Percentiles rank a stretch among this genome's conserved stretches.
Conservation (phyloP, 2,888 invertebrate species). For the Hydraecia micacea region DNA sequence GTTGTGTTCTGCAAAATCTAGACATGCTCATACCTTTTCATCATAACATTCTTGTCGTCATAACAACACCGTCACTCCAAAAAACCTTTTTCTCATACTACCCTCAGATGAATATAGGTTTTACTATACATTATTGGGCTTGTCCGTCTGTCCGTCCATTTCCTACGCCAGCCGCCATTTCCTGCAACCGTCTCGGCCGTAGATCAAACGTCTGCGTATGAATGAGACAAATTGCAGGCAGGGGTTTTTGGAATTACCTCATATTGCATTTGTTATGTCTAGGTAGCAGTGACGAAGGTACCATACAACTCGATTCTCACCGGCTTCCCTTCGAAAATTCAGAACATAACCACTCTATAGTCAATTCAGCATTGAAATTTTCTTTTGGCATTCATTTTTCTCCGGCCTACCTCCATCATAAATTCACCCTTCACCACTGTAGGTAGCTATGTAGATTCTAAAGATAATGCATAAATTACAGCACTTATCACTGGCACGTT, state of each 20-base stretch:
- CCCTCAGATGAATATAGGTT: slow-evolving; percentile 53
- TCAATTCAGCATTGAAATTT: too few relatives aligned
- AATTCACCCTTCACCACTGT: too few relatives aligned
- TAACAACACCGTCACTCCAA: neutral
- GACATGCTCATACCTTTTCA: neutral
- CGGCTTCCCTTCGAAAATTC: too few relatives aligned
- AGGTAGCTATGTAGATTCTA: neutral
- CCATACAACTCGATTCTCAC: too few relatives aligned
- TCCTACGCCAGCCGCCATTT: slow-evolving; percentile 61
- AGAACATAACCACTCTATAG: too few relatives aligned
- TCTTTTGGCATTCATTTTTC: too few relatives aligned
- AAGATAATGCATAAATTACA: neutral
- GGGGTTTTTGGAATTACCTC: neutral
- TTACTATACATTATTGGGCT: slow-evolving; percentile 60
- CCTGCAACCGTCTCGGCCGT: slow-evolving; percentile 60
- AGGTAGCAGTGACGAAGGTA: too few relatives aligned
- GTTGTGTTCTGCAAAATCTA: neutral
- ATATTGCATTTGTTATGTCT: neutral
- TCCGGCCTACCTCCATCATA: too few relatives aligned
- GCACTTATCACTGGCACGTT: neutral
- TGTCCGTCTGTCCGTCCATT: slow-evolving; percentile 60
- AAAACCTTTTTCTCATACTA: neutral
- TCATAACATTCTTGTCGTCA: neutral
- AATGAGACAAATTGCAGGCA: slow-evolving; percentile 13
- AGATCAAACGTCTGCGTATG: slow-evolving; percentile 50